phyloP scores from a whole-genome alignment of 2,113 vertebrate genomes.

The Psilopogon haemacephalus region DNA sequence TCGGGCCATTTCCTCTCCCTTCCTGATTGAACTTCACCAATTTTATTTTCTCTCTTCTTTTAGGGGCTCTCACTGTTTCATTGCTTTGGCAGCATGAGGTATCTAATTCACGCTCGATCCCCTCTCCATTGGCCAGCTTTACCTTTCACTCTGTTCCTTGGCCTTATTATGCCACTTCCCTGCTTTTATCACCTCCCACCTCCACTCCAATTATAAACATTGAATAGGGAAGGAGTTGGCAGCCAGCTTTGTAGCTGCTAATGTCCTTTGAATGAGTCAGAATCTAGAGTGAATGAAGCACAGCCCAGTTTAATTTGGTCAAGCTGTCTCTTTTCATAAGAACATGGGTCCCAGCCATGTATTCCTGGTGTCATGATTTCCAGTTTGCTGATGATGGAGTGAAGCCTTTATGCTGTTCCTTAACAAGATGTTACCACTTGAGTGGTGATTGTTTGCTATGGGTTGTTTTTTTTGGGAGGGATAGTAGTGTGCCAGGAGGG shows the following conservation, averaged over 20 bases:
- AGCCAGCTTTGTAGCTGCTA: background rate
- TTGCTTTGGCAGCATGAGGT: slow-evolving; percentile 22
- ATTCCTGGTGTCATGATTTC: background rate
- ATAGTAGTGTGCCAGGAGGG: rapidly evolving
- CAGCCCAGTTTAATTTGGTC: background rate
- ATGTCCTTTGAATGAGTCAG: slow-evolving; percentile 30
- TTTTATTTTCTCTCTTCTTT: slow-evolving; percentile 17
- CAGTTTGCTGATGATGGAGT: background rate
- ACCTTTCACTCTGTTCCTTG: slow-evolving; percentile 2
- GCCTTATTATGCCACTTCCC: background rate
- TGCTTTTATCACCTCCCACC: slow-evolving; percentile 19
- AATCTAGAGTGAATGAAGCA: slow-evolving; percentile 2
- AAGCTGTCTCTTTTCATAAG: background rate
- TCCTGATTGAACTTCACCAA: background rate
- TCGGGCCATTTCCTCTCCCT: background rate
- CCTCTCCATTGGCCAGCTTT: slow-evolving; percentile 1
- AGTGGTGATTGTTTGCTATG: background rate
- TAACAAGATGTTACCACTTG: background rate
- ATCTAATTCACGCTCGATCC: slow-evolving; percentile 19
- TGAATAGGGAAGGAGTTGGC: background rate
- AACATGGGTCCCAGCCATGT: background rate
- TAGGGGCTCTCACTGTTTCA: slow-evolving; percentile 2
- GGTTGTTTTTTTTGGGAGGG: background rate
- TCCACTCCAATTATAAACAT: background rate
- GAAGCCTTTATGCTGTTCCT: background rate